Evolutionary conservation across 2,888 invertebrate species (phyloP), one percentile per base, ranked within the genome.

Genomic region (Xestia c-nigrum): DNA sequence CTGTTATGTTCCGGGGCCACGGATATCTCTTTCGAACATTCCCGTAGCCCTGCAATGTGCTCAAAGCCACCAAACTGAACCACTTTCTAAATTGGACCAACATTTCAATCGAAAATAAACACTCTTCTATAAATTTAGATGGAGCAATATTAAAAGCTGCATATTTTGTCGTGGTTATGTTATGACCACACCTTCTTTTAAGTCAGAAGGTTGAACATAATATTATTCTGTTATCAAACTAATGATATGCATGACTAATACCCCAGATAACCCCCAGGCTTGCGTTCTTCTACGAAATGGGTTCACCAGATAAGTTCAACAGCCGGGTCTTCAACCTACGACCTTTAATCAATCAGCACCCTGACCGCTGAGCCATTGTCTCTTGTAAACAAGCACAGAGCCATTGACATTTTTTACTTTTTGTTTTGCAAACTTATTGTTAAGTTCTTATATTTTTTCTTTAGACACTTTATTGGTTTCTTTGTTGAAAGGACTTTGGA

Each of bases 231-330:
- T 31, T 66, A 76, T 50, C 12, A 6, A 43, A 40, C 5, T 76
- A 46, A 21, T 24, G 64, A 0, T 21, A 50, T 70, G 38, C 38
- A 61, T 63, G 65, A 79, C 12, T 76, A 64, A 52, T 70, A 78
- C 57, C 6, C 24, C 7, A 66, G 64, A 83, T 79, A 83, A 82
- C 65, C 57, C 43, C n/a, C 59, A 61, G 50, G 31, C 40, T 52
- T 52, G 50, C 5, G 46, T 10, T 46, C 21, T 66, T 57, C 50
- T 50, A 65, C 47, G 14, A 50, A 80, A 80, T 73, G 73, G 43
- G 84, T 65, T 79, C 84, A 79, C 21, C 55, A 67, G 59, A 61
- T 52, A 83, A 79, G 79, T 83, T 83, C 83, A 83, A 74, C 61
- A 66, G 63, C 40, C 47, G 21, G 50, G 67, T 64, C 55, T 59